phyloP scores from a whole-genome alignment of 2,113 vertebrate species.

The Zeus faber region DNA sequence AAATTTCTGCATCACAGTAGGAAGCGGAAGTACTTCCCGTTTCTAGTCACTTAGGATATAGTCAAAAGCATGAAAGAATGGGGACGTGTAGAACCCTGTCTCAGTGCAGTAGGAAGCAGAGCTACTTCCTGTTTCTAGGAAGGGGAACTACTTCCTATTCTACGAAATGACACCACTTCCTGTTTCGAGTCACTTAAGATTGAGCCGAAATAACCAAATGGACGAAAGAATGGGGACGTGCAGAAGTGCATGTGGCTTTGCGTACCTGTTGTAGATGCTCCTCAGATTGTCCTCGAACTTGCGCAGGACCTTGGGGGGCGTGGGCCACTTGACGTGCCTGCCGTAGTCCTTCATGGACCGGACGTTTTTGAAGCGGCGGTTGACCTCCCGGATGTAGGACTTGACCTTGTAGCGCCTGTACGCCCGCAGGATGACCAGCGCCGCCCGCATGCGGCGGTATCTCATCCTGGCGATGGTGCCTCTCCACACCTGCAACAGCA shows the following conservation, averaged over 20 bases:
- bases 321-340: conserved; percentile 85
- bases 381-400: conserved; percentile 85
- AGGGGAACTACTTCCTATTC: too few species aligned
- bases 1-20: too few species aligned
- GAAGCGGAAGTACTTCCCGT: too few species aligned
- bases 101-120: too few species aligned
- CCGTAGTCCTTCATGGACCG: conserved; percentile 83
- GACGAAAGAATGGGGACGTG: too few species aligned
- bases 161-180: too few species aligned
- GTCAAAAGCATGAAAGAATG: too few species aligned
- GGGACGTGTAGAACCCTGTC: too few species aligned
- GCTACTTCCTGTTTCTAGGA: too few species aligned
- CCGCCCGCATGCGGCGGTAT: conserved; percentile 86
- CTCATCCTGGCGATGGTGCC: conserved; percentile 87
- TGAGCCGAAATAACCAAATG: too few species aligned
- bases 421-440: conserved; percentile 78
- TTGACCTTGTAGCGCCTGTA: conserved; percentile 93
- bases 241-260: background rate
- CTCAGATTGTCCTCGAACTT: conserved; percentile 85
- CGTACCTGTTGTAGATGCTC: conserved; percentile 85
- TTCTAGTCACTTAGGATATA: too few species aligned
- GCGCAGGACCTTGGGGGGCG: conserved; percentile 86
- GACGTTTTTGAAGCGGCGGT: conserved; percentile 81
- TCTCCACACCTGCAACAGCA: conserved; percentile 84
- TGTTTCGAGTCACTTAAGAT: too few species aligned